These are phyloP conservation scores for Porites australiensis DNA, from an alignment of 64 coral and sea anemone genomes.

Conservation along the genomic window DNA sequence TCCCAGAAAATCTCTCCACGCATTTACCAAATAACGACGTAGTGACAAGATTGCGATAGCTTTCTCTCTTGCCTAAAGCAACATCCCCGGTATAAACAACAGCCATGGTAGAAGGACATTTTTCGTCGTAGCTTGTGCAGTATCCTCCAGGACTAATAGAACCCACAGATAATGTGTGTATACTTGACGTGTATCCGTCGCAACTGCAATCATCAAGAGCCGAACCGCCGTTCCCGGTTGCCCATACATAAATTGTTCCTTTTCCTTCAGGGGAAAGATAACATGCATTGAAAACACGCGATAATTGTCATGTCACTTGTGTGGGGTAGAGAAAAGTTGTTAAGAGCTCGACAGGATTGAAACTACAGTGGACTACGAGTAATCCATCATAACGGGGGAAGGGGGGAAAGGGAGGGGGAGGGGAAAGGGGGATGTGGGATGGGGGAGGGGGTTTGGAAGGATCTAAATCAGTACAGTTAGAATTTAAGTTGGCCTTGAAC, in stretches of 20 bases:
- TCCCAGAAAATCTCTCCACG: slow-evolving; percentile 72
- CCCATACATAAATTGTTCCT: slow-evolving; percentile 86
- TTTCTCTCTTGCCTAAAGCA: not conserved
- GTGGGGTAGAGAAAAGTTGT: too few relatives aligned
- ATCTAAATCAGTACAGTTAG: too few relatives aligned
- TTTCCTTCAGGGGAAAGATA: slow-evolving; percentile 48
- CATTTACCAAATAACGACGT: slow-evolving; percentile 56
- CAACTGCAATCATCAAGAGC: slow-evolving; percentile 72
- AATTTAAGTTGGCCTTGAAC: too few relatives aligned
- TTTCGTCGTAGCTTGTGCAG: slow-evolving; percentile 77
- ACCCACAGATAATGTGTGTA: slow-evolving; percentile 85
- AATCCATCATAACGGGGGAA: too few relatives aligned
- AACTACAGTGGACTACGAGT: too few relatives aligned
- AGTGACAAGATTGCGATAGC: slow-evolving; percentile 40
- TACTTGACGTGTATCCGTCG: slow-evolving; percentile 90
- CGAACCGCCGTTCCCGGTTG: slow-evolving; percentile 81
- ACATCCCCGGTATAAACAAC: slow-evolving; percentile 83
- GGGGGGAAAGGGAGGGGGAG: too few relatives aligned
- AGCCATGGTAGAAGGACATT: slow-evolving; percentile 76
- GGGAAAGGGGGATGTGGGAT: too few relatives aligned
- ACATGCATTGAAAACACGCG: not conserved
- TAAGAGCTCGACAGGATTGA: too few relatives aligned
- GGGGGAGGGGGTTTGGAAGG: too few relatives aligned
- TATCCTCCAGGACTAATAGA: slow-evolving; percentile 63
- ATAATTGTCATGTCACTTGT: too few relatives aligned